Base-by-base conservation (phyloP, 2,888 invertebrate genomes). In the Pantelozetes paolii region DNA sequence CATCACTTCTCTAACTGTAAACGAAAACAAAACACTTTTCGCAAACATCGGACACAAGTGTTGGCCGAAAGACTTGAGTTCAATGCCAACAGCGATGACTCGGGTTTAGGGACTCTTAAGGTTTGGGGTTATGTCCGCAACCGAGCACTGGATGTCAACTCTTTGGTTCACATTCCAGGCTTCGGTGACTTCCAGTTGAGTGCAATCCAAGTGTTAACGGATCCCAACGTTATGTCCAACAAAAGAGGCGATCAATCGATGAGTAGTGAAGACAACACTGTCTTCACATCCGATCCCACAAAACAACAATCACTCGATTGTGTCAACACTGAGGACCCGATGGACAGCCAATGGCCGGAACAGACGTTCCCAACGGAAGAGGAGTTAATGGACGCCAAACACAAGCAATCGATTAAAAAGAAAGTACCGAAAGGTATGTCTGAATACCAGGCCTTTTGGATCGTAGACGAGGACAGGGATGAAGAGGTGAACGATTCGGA, bases 351-450 rank as follows among this genome's bases (percentile, higher is more conserved):
- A n/a, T n/a, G n/a, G n/a, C n/a, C n/a, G n/a, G 97, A 97, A 82
- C 97, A 97, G 83, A 96, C 95, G 0, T 96, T 94, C 94, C 96
- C 97, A 0, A 94, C 94, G 20, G 90, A 90, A 77, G 93, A 95
- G 80, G 95, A 96, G 83, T 86, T 94, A 76, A 86, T 87, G 77
- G 86, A 88, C 78, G 89, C 91, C 18, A 88, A 88, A 80, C 82
- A 80, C 77, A 36, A 62, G 23, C 70, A 73, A 23, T 88, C 87
- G 79, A 86, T 84, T 71, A 87, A 85, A 23, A 91, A 90, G 80
- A 84, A 88, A 8, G 89, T 96, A 13, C 96, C 96, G 0, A 94
- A 93, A 83, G 98, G 98, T 36, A 96, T 94, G 84, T 97, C 97
- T 2, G 92, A 92, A 73, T 99, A 99, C 82, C 98, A 99, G 84